Percentiles rank a stretch among this genome's conserved stretches.
phyloP scores from a whole-genome alignment of 1,140 invertebrate genomes.

The Metaphire vulgaris region DNA sequence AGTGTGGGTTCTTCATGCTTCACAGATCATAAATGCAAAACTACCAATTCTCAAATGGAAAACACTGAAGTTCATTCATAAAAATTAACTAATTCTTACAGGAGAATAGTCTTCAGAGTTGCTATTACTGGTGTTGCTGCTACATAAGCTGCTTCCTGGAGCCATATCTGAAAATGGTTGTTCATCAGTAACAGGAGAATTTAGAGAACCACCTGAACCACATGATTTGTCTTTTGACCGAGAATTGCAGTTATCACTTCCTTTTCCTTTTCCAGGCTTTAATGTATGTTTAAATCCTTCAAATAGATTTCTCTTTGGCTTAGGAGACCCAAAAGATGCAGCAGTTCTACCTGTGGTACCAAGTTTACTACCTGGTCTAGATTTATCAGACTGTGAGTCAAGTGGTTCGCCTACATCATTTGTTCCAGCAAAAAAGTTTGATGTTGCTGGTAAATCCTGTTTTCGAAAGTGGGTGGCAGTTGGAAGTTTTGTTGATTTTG shows the following conservation, averaged over 20 bases:
- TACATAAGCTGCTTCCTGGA: not conserved
- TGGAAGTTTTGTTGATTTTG: not conserved
- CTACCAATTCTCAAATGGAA: no score
- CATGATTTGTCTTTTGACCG: not conserved
- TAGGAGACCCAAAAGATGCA: conserved; percentile 37
- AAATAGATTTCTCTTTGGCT: conserved; percentile 53
- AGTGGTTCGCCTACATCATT: not conserved
- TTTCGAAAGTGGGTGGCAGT: not conserved
- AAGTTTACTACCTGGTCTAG: not conserved
- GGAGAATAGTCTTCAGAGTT: not conserved
- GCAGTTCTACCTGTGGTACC: conserved; percentile 14
- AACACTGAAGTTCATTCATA: not conserved
- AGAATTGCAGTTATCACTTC: not conserved
- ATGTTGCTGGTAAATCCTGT: not conserved
- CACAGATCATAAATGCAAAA: no score
- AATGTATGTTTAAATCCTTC: conserved; percentile 60
- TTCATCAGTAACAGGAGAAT: not conserved
- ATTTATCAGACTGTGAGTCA: not conserved
- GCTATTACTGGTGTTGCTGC: not conserved
- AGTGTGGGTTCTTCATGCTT: no score
- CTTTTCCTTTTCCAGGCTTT: conserved; percentile 48
- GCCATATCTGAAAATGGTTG: not conserved
- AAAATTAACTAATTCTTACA: not conserved
- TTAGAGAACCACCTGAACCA: not conserved
- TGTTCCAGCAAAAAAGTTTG: not conserved